Conservation (phyloP, 1,140 invertebrate genomes). For the Dinothrombium tinctorium region DNA sequence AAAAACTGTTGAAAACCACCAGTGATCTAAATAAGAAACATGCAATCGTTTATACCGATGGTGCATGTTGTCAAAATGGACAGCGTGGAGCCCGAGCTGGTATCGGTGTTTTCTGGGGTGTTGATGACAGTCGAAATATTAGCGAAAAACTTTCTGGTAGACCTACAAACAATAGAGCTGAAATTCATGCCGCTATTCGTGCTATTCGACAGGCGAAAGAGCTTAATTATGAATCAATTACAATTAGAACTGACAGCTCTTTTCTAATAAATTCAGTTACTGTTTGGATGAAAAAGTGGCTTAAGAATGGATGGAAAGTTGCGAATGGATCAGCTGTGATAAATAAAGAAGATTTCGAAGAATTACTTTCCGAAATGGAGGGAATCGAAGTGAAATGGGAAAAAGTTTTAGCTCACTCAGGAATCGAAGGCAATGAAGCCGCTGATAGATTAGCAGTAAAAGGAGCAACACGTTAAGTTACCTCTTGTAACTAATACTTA, state of each 20-base stretch:
- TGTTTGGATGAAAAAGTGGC: slow-evolving; percentile 37
- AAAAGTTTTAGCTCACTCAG: slow-evolving; percentile 47
- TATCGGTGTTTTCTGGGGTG: slow-evolving; percentile 73
- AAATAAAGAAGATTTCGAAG: slow-evolving; percentile 56
- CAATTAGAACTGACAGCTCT: slow-evolving; percentile 13
- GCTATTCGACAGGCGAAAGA: slow-evolving; percentile 47
- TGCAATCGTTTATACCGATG: slow-evolving; percentile 4
- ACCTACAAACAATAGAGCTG: slow-evolving; percentile 87
- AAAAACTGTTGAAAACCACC: no score
- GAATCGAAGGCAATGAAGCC: slow-evolving; percentile 62
- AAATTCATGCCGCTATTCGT: slow-evolving; percentile 68
- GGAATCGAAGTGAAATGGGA: slow-evolving; percentile 39
- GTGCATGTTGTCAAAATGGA: not conserved
- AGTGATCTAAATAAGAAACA: no score
- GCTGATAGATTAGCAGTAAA: slow-evolving; percentile 58
- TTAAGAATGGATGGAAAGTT: slow-evolving; percentile 53
- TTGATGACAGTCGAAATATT: slow-evolving; percentile 31
- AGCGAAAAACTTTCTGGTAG: slow-evolving; percentile 49
- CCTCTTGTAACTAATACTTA: no score
- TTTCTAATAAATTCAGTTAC: slow-evolving; percentile 24
- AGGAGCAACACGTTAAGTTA: slow-evolving; percentile 28
- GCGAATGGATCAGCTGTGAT: slow-evolving; percentile 43
- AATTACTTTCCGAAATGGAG: slow-evolving; percentile 38
- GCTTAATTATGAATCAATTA: slow-evolving; percentile 25
- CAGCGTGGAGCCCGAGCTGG: slow-evolving; percentile 45